phyloP scores from a whole-genome alignment of 2,888 invertebrate genomes.

The Pachliopta kotzebuea region DNA sequence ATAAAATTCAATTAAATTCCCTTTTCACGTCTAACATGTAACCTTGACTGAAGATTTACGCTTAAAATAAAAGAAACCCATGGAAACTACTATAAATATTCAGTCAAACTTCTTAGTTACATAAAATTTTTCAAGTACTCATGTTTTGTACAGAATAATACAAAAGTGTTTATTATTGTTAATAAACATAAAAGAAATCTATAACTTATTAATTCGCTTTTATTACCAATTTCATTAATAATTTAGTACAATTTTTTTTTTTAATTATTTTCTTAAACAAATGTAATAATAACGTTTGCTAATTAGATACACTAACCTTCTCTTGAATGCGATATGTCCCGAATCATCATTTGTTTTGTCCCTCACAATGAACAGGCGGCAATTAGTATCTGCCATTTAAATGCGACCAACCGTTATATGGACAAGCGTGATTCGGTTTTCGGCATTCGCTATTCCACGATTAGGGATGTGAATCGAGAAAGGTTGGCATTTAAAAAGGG shows the following conservation, averaged over 20 bases:
- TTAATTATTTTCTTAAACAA: neutral
- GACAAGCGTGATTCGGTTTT: slow-evolving; percentile 51
- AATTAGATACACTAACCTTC: slow-evolving; percentile 14
- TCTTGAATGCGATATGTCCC: slow-evolving; percentile 37
- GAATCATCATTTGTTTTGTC: slow-evolving; percentile 44
- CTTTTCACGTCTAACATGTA: neutral
- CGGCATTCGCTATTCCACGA: slow-evolving; percentile 60
- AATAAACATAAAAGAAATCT: too few species aligned
- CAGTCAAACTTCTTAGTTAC: too few species aligned
- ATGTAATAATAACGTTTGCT: neutral
- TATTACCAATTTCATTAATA: too few species aligned
- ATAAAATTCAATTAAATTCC: neutral
- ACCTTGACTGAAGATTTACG: neutral
- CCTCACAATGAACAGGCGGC: slow-evolving; percentile 43
- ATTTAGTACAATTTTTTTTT: neutral
- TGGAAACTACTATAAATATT: too few species aligned
- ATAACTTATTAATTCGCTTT: too few species aligned
- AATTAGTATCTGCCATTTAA: slow-evolving; percentile 54
- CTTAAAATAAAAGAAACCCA: neutral
- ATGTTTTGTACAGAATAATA: too few species aligned
- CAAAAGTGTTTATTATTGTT: too few species aligned
- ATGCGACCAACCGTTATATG: slow-evolving; percentile 46
- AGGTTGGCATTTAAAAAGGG: slow-evolving; percentile 72
- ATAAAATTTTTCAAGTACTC: too few species aligned
- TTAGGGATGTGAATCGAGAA: slow-evolving; percentile 64